Base-by-base conservation (phyloP, 1,140 invertebrate genomes). In the Teleopsis dalmanni region DNA sequence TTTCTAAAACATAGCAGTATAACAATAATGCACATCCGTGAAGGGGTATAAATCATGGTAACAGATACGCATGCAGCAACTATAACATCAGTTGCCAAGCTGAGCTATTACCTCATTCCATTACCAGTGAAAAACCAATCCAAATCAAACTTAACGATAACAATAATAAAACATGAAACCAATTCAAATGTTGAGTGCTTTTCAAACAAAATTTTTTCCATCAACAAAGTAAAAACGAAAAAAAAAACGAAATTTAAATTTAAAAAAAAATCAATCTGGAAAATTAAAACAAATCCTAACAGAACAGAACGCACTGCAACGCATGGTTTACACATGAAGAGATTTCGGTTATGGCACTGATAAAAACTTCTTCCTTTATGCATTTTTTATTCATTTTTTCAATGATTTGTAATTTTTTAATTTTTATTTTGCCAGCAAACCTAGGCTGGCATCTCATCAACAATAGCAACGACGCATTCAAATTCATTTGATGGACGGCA, bases 211-310 rank as follows among this genome's bases (percentile, higher is more conserved):
- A 59, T 62, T 62, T 64, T 59, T 57, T 53, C 49, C 36, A 34
- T 29, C 36, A 23, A 40, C 10, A n/a, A 29, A 14, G 26, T 41
- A 48, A 48, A 48, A 37, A 9, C 18, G 35, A 36, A 35, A 37
- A 35, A 55, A 47, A 49, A 43, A 19, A 40, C 22, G 37, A 48
- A 48, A 44, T 46, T 51, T 34, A 35, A 46, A 36, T n/a, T n/a
- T n/a, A n/a, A n/a, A n/a, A n/a, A n/a, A n/a, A n/a, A n/a, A n/a
- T n/a, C n/a, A n/a, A 46, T 62, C 62, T 57, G 62, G 62, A 65
- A 65, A 65, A 65, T 65, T 62, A 65, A 65, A 65, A 65, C 62
- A 65, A 65, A 65, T 65, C 62, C 65, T 62, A 55, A 64, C n/a
- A 18, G 41, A 25, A 43, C 27, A 48, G 46, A 53, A 53, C 47